Percentiles rank a stretch among this genome's conserved stretches.
Conservation (phyloP, 2,113 vertebrate genomes). For the Lates calcarifer region DNA sequence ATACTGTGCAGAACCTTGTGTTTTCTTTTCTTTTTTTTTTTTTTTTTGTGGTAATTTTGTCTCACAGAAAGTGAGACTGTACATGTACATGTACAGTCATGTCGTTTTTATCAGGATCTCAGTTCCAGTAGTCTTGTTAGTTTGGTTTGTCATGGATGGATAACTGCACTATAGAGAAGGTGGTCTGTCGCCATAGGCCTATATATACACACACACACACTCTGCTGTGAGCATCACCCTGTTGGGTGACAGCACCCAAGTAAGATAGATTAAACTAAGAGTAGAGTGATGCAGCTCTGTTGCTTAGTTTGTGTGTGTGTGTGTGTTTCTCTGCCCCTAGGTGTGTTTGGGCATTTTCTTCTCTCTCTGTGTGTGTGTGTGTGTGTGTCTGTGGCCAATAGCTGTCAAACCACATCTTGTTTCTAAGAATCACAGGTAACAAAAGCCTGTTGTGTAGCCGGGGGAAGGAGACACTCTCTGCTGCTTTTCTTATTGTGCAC, state of each 20-base stretch:
- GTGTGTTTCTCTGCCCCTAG: slow-evolving; percentile 39
- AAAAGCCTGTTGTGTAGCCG: slow-evolving; percentile 63
- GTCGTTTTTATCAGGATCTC: slow-evolving; percentile 33
- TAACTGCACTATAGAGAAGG: slow-evolving; percentile 53
- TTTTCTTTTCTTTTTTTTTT: too few species aligned
- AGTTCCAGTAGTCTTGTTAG: slow-evolving; percentile 45
- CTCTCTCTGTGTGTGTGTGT: slow-evolving; percentile 10
- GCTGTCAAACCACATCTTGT: slow-evolving; percentile 60
- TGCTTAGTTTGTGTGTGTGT: neutral
- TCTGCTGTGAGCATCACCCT: slow-evolving; percentile 41
- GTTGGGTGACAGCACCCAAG: slow-evolving; percentile 53
- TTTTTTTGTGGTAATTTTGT: neutral
- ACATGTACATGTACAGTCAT: slow-evolving; percentile 36
- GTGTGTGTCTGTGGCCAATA: slow-evolving; percentile 25
- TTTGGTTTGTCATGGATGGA: slow-evolving; percentile 63
- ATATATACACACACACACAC: slow-evolving; percentile 6
- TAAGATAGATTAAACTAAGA: slow-evolving; percentile 63
- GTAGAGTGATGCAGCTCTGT: slow-evolving; percentile 31
- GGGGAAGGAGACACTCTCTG: slow-evolving; percentile 36
- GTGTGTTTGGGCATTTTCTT: slow-evolving; percentile 39
- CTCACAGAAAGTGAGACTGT: slow-evolving; percentile 45
- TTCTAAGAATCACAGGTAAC: slow-evolving; percentile 60
- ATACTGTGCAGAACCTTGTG: too few species aligned
- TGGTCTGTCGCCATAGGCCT: slow-evolving; percentile 35
- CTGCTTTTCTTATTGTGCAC: slow-evolving; percentile 44